phyloP scores from a whole-genome alignment of 2,797 vertebrate species.

The Spizella passerina region DNA sequence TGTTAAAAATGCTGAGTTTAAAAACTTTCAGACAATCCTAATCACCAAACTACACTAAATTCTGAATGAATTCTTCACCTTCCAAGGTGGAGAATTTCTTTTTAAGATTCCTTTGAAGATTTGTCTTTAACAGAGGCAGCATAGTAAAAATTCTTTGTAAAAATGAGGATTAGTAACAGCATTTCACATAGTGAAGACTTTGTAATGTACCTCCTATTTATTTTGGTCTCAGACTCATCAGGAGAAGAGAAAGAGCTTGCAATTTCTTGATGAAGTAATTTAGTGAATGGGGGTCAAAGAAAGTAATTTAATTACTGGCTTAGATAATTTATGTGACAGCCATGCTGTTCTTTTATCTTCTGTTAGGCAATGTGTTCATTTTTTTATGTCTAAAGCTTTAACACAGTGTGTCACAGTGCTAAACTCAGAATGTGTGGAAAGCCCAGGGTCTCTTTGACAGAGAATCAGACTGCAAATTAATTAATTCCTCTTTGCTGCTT shows the following conservation, averaged over 20 bases:
- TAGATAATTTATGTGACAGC: constrained; percentile 6
- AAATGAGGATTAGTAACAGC: not conserved
- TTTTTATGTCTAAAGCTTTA: not conserved
- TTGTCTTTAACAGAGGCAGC: not conserved
- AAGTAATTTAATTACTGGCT: not conserved
- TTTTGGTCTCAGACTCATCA: constrained; percentile 1
- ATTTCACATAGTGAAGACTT: not conserved
- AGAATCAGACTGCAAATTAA: not conserved
- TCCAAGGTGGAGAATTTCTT: not conserved
- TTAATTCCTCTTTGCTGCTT: not conserved
- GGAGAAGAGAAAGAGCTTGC: not conserved
- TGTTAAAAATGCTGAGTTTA: not conserved
- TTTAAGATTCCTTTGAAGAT: not conserved
- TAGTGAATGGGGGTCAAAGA: not conserved
- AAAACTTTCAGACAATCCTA: not conserved
- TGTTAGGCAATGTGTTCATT: not conserved
- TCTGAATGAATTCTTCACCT: not conserved
- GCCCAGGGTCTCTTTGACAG: not conserved
- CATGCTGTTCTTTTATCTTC: constrained; percentile 10
- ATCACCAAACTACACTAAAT: not conserved
- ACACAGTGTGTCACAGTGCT: not conserved
- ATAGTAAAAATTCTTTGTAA: not conserved
- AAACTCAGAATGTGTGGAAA: not conserved
- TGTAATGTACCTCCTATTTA: not conserved
- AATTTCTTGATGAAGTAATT: constrained; percentile 32